Evolutionary conservation across 92 coral and sea anemone species (phyloP).

Genomic region (Palythoa heliodiscus): DNA sequence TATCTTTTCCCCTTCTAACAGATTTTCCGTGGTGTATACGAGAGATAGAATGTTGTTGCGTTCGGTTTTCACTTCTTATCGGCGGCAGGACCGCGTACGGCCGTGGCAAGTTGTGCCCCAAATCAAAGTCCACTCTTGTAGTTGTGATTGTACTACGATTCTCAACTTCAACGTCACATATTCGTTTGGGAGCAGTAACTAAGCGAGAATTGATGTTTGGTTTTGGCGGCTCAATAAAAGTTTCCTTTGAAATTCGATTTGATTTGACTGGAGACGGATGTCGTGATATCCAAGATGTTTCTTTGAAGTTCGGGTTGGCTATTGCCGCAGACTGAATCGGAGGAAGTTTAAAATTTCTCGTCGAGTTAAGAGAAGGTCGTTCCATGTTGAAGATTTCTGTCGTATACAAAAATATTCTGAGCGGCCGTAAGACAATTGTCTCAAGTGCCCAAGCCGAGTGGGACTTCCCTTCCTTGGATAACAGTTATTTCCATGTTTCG

Average conservation of each 20-base stretch:
- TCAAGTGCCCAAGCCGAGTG: conserved; percentile 2
- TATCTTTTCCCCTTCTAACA: conserved; percentile 8
- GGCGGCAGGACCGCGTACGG: conserved; percentile 84
- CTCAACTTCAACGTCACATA: background rate
- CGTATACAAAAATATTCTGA: background rate
- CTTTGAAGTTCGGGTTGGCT: conserved; percentile 55
- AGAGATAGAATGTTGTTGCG: background rate
- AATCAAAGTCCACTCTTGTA: conserved; percentile 28
- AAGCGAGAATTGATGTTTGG: conserved; percentile 1
- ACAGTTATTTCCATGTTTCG: conserved; percentile 17
- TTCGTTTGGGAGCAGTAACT: conserved; percentile 11
- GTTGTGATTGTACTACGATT: background rate
- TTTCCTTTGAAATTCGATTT: conserved; percentile 15
- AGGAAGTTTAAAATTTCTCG: conserved; percentile 80
- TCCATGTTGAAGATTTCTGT: conserved; percentile 5
- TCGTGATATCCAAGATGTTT: conserved; percentile 29
- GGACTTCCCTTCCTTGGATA: background rate
- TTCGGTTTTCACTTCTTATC: conserved; percentile 52
- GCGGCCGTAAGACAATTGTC: background rate
- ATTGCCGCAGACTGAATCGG: conserved; percentile 84
- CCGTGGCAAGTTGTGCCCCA: conserved; percentile 74
- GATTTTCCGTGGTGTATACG: conserved; percentile 18
- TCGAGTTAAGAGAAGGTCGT: conserved; percentile 49
- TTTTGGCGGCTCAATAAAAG: conserved; percentile 15
- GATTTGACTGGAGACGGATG: conserved; percentile 18